Conservation (phyloP, 2,113 vertebrate species). For the Forbesichthys papilliferus region DNA sequence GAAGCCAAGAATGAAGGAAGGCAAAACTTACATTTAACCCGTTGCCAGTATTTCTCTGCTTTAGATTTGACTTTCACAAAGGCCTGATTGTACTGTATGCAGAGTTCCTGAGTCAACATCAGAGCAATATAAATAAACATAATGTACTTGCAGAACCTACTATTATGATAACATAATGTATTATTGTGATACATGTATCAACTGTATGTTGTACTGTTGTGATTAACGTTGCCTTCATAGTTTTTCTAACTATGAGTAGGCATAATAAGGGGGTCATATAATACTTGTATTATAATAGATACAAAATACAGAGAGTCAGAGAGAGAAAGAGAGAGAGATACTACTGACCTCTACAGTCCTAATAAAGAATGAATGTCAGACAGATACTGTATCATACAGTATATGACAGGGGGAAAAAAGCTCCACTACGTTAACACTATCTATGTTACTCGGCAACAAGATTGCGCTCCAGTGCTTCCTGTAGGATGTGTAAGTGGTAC, state of each 20-base stretch:
- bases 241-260: not conserved
- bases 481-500: not conserved
- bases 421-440: too few relatives aligned
- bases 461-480: not conserved
- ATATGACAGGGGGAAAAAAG: not conserved
- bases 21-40: not conserved
- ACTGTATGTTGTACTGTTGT: not conserved
- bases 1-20: not conserved
- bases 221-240: too few relatives aligned
- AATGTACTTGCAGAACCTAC: not conserved
- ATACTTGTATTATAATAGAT: not conserved
- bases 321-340: not conserved
- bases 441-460: too few relatives aligned
- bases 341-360: not conserved
- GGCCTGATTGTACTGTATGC: not conserved
- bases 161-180: not conserved
- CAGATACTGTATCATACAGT: too few relatives aligned
- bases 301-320: too few relatives aligned
- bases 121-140: not conserved
- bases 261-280: not conserved
- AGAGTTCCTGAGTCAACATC: not conserved
- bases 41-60: not conserved
- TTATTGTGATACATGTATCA: not conserved
- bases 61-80: not conserved
- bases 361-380: not conserved